phyloP scores from a whole-genome alignment of 2,888 invertebrate species.

The Podotricha telesiphe region DNA sequence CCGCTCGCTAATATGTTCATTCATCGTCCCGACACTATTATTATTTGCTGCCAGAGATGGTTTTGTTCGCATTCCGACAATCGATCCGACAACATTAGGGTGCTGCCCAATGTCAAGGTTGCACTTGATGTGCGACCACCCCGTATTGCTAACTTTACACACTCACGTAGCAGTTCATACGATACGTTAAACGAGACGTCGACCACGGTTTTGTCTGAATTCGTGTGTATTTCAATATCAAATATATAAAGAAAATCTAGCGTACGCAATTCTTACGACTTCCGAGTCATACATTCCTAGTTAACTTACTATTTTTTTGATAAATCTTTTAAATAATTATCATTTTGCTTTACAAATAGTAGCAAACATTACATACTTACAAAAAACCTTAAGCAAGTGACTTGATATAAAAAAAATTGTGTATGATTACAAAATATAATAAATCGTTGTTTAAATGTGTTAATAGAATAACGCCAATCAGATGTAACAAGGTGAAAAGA shows the following conservation, averaged over 20 bases:
- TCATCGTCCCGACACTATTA: conserved; percentile 79
- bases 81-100: conserved; percentile 76
- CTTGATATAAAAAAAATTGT: too few species aligned
- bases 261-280: background rate
- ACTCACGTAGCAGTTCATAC: background rate
- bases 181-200: background rate
- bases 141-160: conserved; percentile 55
- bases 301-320: background rate
- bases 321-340: background rate
- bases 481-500: background rate
- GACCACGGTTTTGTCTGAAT: background rate
- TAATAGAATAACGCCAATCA: background rate
- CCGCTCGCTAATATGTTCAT: conserved; percentile 78
- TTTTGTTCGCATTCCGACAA: conserved; percentile 75
- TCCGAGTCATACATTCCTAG: background rate
- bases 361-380: background rate
- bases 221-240: background rate
- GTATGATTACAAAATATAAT: too few species aligned
- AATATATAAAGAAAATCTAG: background rate
- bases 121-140: conserved; percentile 72
- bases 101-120: conserved; percentile 80
- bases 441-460: background rate
- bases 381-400: too few species aligned
- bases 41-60: conserved; percentile 74
- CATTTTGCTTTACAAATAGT: background rate